Evolutionary conservation across 2,113 vertebrate genomes (phyloP), one percentile per base, ranked within the genome.

Genomic region (Rattus norvegicus): DNA sequence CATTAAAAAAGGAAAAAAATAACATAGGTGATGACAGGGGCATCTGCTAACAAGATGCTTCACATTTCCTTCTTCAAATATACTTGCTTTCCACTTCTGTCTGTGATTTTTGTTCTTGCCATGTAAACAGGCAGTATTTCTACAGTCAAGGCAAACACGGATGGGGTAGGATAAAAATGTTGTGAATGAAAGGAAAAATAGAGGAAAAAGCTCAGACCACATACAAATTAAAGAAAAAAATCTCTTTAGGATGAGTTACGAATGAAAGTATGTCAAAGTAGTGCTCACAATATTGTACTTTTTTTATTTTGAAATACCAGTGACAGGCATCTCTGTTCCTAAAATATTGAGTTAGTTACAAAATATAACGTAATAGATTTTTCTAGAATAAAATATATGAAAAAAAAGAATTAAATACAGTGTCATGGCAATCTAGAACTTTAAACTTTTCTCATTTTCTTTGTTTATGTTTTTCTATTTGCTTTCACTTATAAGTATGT

Each of bases 241-340:
- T 26, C 1, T 30, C 12, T 39, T 81, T 33, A 84, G 36, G 11
- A 43, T 72, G 56, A 91, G 91, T 54, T 89, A 88, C 93, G 89
- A 95, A 80, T 75, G 1, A 94, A 90, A 85, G 80, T 5, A 61
- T 56, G n/a, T n/a, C 49, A 92, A 2, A 2, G 3, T 2, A 39
- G 7, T 80, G 43, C 61, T 73, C 47, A 59, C 49, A 72, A 81
- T 63, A 2, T 52, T 97, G 7, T 88, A 6, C 8, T 8, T 19
- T 59, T 59, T 22, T 43, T 20, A 9, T 67, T 56, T 56, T 59
- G 30, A 11, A 61, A 12, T 39, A 22, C 70, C 52, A 86, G 5
- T 92, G 83, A 85, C 47, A 97, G 69, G 26, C 77, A n/a, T 80
- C 77, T 94, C 61, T 95, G 63, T 83, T 89, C 43, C 26, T 65